These are phyloP conservation scores for Pristionchus pacificus DNA, from an alignment of 1,140 invertebrate species.

Conservation along the genomic window DNA sequence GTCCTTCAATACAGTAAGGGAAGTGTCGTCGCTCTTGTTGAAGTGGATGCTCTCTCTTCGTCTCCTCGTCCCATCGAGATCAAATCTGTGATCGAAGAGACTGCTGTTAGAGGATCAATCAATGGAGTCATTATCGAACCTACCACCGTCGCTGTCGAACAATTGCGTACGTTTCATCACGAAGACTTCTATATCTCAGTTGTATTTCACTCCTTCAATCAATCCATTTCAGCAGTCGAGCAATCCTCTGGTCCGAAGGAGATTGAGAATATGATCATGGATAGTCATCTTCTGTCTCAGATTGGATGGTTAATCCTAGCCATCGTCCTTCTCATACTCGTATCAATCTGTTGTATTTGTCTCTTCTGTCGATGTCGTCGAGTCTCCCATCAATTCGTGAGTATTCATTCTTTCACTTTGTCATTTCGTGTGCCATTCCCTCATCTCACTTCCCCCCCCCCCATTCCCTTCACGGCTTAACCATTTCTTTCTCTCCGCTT, in stretches of 20 bases:
- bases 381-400: constrained; percentile 4
- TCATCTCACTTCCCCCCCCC: no score
- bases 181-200: constrained; percentile 11
- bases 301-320: background rate
- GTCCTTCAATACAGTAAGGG: constrained; percentile 29
- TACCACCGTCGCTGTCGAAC: constrained; percentile 26
- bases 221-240: constrained; percentile 11
- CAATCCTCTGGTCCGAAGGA: no score
- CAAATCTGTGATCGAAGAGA: constrained; percentile 31
- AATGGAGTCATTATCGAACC: constrained; percentile 33
- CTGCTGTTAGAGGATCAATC: constrained; percentile 30
- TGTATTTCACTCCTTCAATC: constrained; percentile 5
- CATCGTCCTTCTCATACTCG: background rate
- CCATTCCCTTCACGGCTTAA: no score
- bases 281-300: no score
- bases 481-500: constrained; percentile 18
- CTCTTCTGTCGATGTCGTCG: background rate
- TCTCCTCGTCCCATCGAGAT: constrained; percentile 31
- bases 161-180: constrained; percentile 11
- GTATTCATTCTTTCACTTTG: background rate
- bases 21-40: constrained; percentile 33
- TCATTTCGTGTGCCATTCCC: background rate
- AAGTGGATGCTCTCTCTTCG: constrained; percentile 23
- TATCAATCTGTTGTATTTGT: constrained; percentile 8
- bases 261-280: no score